Conservation (phyloP, 2,797 vertebrate genomes). For the Parauchenoglanis ngamensis region DNA sequence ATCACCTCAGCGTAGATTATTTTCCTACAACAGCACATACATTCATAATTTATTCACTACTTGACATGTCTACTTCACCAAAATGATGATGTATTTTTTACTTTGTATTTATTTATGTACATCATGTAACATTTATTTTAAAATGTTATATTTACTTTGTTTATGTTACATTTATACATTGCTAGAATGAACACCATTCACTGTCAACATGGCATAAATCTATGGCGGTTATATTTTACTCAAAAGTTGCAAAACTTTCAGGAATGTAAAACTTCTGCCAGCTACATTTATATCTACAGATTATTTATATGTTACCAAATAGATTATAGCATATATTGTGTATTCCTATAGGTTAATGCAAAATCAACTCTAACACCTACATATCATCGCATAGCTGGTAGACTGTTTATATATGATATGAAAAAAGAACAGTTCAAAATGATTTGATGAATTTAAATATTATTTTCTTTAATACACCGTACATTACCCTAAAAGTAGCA, state of each 20-base stretch:
- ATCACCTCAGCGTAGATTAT: no score
- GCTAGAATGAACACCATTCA: neutral
- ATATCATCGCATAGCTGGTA: neutral
- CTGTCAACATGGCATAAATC: neutral
- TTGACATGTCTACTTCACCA: no score
- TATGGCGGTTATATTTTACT: neutral
- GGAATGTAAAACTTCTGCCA: neutral
- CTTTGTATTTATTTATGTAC: no score
- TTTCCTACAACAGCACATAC: no score
- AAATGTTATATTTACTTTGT: no score
- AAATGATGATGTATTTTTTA: no score
- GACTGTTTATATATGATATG: neutral
- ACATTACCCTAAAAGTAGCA: constrained; percentile 16
- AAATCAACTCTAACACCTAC: neutral
- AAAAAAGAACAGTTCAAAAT: neutral
- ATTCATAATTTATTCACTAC: no score
- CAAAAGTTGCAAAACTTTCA: neutral
- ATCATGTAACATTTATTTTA: no score
- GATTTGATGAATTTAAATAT: neutral
- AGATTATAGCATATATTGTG: neutral
- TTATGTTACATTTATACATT: neutral
- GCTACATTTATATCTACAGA: neutral
- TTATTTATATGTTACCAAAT: neutral
- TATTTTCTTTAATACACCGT: neutral
- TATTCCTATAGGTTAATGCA: neutral